These are phyloP conservation scores for Urocitellus parryii DNA, from an alignment of 2,113 vertebrate genomes.

Conservation along the genomic window DNA sequence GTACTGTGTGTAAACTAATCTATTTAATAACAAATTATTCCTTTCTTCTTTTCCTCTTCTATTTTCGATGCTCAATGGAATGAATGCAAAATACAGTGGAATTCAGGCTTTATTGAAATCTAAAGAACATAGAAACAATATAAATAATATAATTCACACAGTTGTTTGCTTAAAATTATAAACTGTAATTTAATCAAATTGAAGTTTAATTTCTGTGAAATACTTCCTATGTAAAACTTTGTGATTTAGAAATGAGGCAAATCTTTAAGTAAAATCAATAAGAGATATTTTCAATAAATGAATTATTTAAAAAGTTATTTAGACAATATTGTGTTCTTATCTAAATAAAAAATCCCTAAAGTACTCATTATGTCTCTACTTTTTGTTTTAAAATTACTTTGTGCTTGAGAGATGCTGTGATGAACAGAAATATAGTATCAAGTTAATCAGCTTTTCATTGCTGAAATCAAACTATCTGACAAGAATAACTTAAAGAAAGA, in stretches of 20 bases:
- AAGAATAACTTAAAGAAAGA: too few relatives aligned
- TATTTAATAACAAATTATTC: not conserved
- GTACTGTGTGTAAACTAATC: rapidly evolving
- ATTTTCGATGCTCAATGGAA: not conserved
- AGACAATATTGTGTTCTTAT: not conserved
- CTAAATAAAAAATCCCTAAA: conserved; percentile 4
- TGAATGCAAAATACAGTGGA: not conserved
- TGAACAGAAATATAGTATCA: not conserved
- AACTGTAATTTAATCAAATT: not conserved
- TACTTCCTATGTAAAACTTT: not conserved
- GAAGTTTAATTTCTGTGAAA: not conserved
- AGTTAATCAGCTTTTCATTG: too few relatives aligned
- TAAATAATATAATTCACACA: not conserved
- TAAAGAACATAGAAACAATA: not conserved
- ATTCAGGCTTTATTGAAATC: not conserved
- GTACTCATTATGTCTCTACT: not conserved
- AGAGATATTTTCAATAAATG: not conserved
- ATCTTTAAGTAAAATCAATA: not conserved
- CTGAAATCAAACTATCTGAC: too few relatives aligned
- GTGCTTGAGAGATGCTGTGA: not conserved
- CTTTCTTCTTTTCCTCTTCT: not conserved
- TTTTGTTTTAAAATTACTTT: conserved; percentile 3
- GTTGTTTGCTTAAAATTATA: not conserved
- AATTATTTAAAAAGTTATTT: not conserved
- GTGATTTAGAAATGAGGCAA: not conserved